Evolutionary conservation across 2,888 invertebrate species (phyloP).

Genomic region (Eupeodes luniger): DNA sequence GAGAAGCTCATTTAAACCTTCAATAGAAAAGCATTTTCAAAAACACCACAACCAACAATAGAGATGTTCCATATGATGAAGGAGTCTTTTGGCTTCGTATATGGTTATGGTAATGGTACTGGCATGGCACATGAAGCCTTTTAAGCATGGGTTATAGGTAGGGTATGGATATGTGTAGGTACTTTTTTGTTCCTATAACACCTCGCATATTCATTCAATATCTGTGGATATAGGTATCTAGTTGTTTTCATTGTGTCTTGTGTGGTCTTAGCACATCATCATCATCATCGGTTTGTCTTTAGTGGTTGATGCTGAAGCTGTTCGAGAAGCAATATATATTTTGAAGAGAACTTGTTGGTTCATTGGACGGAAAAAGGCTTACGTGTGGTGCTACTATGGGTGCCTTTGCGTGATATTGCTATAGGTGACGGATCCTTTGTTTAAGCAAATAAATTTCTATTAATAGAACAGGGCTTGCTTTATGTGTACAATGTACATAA

Average conservation of each 20-base stretch:
- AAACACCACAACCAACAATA: slow-evolving; percentile 33
- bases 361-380: slow-evolving; percentile 74
- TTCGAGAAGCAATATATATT: slow-evolving; percentile 22
- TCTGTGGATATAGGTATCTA: not conserved
- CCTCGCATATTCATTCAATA: slow-evolving; percentile 3
- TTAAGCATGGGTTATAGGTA: slow-evolving; percentile 2
- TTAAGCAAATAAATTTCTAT: slow-evolving; percentile 56
- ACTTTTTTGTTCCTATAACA: not conserved
- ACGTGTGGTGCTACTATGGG: slow-evolving; percentile 19
- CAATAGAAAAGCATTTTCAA: slow-evolving; percentile 51
- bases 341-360: slow-evolving; percentile 70
- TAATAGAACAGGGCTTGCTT: slow-evolving; percentile 50
- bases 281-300: slow-evolving; percentile 26
- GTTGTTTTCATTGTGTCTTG: slow-evolving; percentile 66
- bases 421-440: slow-evolving; percentile 66
- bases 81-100: slow-evolving; percentile 23
- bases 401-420: slow-evolving; percentile 40
- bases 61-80: slow-evolving; percentile 34
- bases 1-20: slow-evolving; percentile 12
- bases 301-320: slow-evolving; percentile 33
- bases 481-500: not conserved
- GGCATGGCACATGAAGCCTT: slow-evolving; percentile 28
- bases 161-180: not conserved
- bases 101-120: no score
- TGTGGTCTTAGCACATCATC: slow-evolving; percentile 68